A percentile compares a stretch with the other conserved stretches of the same genome.
Conservation (phyloP, 2,888 invertebrate genomes). For the Pardosa pseudoannulata region DNA sequence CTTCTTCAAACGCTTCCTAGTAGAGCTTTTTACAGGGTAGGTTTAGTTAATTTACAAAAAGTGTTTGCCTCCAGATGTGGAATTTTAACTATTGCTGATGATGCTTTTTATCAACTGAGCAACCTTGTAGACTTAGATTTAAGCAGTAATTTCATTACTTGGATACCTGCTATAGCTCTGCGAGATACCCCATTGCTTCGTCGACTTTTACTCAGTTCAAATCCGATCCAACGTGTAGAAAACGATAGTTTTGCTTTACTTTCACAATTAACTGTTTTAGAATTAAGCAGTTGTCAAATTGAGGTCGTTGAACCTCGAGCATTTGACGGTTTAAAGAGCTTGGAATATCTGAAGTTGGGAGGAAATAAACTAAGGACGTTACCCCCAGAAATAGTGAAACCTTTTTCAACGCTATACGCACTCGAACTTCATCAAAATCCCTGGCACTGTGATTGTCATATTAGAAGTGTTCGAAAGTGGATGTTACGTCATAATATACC, state of each 20-base stretch:
- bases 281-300: slow-evolving; percentile 73
- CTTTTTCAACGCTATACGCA: slow-evolving; percentile 66
- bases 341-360: slow-evolving; percentile 73
- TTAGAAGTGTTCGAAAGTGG: slow-evolving; percentile 89
- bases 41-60: slow-evolving; percentile 73
- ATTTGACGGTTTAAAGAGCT: slow-evolving; percentile 73
- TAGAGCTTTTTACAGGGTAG: slow-evolving; percentile 71
- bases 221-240: slow-evolving; percentile 73
- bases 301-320: slow-evolving; percentile 72
- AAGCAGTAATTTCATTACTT: slow-evolving; percentile 72
- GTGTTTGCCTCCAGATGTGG: slow-evolving; percentile 71
- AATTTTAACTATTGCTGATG: slow-evolving; percentile 69
- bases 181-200: slow-evolving; percentile 71
- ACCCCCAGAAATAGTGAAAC: slow-evolving; percentile 65
- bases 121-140: slow-evolving; percentile 74
- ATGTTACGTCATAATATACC: slow-evolving; percentile 86
- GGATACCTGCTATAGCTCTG: slow-evolving; percentile 73
- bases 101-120: slow-evolving; percentile 73
- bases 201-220: slow-evolving; percentile 72
- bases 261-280: slow-evolving; percentile 69
- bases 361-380: slow-evolving; percentile 73
- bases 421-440: slow-evolving; percentile 71
- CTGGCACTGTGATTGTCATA: slow-evolving; percentile 89
- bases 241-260: slow-evolving; percentile 73
- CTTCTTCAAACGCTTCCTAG: slow-evolving; percentile 66